These are phyloP conservation scores for Charanyca ferruginea DNA, from an alignment of 2,888 invertebrate genomes.

Conservation along the genomic window DNA sequence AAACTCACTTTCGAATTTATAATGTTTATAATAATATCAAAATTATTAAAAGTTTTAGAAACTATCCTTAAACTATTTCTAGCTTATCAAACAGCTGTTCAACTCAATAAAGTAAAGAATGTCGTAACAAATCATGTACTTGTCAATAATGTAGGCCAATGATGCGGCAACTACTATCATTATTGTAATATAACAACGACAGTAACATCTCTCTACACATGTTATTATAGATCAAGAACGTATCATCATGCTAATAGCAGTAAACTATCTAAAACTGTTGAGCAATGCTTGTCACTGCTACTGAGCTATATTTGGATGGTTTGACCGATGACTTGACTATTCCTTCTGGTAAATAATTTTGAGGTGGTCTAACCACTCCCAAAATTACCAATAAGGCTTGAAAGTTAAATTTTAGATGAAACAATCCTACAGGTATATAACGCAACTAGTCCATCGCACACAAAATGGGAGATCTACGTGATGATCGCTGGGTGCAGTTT, in stretches of 20 bases:
- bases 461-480: constrained; percentile 65
- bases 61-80: not conserved
- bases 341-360: not conserved
- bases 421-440: constrained; percentile 34
- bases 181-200: constrained; percentile 40
- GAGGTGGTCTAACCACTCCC: not conserved
- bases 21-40: too few relatives aligned
- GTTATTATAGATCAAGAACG: constrained; percentile 35
- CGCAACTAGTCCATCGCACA: constrained; percentile 57
- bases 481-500: constrained; percentile 58
- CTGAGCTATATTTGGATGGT: constrained; percentile 7
- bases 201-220: constrained; percentile 43
- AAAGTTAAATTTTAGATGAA: constrained; percentile 19
- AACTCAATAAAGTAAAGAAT: constrained; percentile 6
- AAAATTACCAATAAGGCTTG: constrained; percentile 27
- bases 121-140: constrained; percentile 7
- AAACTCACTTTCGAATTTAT: too few relatives aligned
- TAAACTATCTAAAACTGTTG: constrained; percentile 34
- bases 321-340: too few relatives aligned
- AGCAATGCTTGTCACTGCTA: constrained; percentile 24
- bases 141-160: constrained; percentile 37
- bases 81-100: not conserved
- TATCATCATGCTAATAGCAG: constrained; percentile 35
- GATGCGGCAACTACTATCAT: constrained; percentile 34
- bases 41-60: not conserved